A percentile compares a stretch with the other conserved stretches of the same genome.
phyloP scores from a whole-genome alignment of 2,888 invertebrate genomes.

The Pseudanteris insignis region DNA sequence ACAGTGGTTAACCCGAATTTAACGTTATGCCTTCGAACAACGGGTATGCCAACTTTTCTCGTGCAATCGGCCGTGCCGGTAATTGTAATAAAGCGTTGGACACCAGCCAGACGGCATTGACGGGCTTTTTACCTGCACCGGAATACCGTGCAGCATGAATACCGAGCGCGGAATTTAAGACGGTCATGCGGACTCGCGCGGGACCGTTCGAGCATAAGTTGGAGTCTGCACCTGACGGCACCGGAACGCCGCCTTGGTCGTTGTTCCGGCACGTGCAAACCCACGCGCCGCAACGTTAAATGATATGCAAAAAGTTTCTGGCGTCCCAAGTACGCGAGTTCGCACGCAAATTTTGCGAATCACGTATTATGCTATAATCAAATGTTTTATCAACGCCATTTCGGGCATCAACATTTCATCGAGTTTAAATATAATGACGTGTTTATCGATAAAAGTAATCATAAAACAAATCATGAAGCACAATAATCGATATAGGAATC shows the following conservation, averaged over 20 bases:
- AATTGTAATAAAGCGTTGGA: slow-evolving; percentile 45
- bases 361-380: too few species aligned
- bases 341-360: too few species aligned
- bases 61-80: slow-evolving; percentile 41
- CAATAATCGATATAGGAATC: too few species aligned
- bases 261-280: too few species aligned
- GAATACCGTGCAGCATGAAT: slow-evolving; percentile 39
- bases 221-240: not conserved
- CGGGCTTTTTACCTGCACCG: slow-evolving; percentile 31
- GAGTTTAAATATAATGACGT: too few species aligned
- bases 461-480: too few species aligned
- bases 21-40: slow-evolving; percentile 38
- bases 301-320: too few species aligned
- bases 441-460: too few species aligned
- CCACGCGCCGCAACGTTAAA: too few species aligned
- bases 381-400: too few species aligned
- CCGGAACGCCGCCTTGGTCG: not conserved
- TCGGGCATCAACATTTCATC: too few species aligned
- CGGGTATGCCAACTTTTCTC: slow-evolving; percentile 44
- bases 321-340: not conserved
- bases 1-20: slow-evolving; percentile 44
- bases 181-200: slow-evolving; percentile 11
- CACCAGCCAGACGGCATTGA: slow-evolving; percentile 39
- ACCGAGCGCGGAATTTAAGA: slow-evolving; percentile 34
- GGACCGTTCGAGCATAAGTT: slow-evolving; percentile 4